Evolutionary conservation across 1,140 invertebrate genomes (phyloP).

Genomic region (Carcinoscorpius rotundicauda): DNA sequence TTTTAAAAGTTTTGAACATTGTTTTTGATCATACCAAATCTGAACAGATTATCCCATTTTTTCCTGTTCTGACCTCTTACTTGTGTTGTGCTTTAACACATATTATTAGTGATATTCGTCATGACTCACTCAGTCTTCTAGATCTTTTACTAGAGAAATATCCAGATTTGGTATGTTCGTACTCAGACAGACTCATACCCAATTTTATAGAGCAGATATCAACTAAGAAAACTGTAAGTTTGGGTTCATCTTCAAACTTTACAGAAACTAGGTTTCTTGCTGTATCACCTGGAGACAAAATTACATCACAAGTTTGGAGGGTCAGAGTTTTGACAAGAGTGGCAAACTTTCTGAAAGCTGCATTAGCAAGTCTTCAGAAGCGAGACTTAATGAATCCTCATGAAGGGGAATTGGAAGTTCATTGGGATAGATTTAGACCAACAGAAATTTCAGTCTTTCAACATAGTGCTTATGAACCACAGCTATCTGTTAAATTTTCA

Average conservation of each 20-base stretch:
- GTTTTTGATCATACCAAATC: not conserved
- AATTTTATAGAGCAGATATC: not conserved
- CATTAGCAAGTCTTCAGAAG: not conserved
- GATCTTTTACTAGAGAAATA: conserved; percentile 1
- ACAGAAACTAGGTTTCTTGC: no score
- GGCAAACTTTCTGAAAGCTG: not conserved
- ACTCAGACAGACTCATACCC: not conserved
- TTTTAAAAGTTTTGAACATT: not conserved
- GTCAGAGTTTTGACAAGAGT: conserved; percentile 1
- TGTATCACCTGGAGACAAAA: no score
- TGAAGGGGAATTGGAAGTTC: not conserved
- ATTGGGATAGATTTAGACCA: not conserved
- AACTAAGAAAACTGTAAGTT: not conserved
- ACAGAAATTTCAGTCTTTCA: no score
- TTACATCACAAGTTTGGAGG: not conserved
- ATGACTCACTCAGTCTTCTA: not conserved
- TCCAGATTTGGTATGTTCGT: not conserved
- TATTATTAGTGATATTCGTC: conserved; percentile 1
- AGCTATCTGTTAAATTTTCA: no score
- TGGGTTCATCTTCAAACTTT: not conserved
- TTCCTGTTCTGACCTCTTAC: not conserved
- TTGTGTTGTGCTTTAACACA: not conserved
- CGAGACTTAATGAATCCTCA: not conserved
- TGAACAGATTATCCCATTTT: not conserved
- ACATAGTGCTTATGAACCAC: no score